Base-by-base conservation (phyloP, 1,140 invertebrate genomes). In the Cherax quadricarinatus region DNA sequence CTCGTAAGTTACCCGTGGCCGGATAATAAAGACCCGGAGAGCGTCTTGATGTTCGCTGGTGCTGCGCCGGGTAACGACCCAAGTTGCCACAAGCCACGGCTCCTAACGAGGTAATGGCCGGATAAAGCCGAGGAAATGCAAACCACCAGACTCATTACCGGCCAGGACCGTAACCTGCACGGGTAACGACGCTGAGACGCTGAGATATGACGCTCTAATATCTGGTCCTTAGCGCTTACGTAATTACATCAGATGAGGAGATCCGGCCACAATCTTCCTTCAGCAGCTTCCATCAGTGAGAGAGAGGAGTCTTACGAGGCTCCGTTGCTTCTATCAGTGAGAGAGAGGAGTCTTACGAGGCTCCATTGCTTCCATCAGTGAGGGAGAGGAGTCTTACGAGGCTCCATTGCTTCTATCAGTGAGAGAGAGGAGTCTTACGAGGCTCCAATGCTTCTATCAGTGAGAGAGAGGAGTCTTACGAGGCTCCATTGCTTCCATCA, bases 121-220 rank as follows among this genome's bases (percentile, higher is more conserved):
- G 70, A 49, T 41, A 16, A 66, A 85, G 60, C 60, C 62, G 30
- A 70, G 83, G 83, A 85, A 85, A 85, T 85, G 83, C 83, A 85
- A 85, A 85, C 83, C 83, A 85, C 60, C 60, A 66, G 24, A 85
- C 83, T 85, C 83, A 85, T 85, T 85, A 85, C 60, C 82, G 60
- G 60, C 18, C 53, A 57, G 41, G 60, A 48, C 83, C 83, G 60
- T 85, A 66, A 84, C 82, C 83, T 49, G 60, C 9, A 62, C 24
- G 24, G 70, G 70, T 24, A 30, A 30, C n/a, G 70, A 12, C 16
- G 4, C 12, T 30, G 62, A 70, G 49, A 85, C 83, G 60, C 60
- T 85, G 83, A 85, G 83, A 70, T 85, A 85, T 62, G 83, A 85
- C 83, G 16, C 82, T 51, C n/a, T 85, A 85, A 85, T 85, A 85